Evolutionary conservation across 2,113 vertebrate genomes (phyloP).

Genomic region (Neofelis nebulosa): DNA sequence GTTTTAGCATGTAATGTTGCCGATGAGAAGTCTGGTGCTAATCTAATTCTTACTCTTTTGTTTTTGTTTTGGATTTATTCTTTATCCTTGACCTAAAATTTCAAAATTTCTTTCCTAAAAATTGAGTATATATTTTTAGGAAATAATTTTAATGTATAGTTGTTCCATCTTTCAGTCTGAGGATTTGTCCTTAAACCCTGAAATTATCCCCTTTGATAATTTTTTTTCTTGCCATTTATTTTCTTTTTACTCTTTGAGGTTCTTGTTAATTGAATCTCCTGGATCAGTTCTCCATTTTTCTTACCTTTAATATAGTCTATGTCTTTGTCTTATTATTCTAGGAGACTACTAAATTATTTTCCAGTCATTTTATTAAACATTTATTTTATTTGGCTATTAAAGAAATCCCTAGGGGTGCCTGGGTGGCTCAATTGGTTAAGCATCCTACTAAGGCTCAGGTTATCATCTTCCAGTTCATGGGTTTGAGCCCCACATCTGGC

Average conservation of each 20-base stretch:
- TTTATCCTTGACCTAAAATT: background rate
- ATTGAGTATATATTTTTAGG: background rate
- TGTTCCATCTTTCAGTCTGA: background rate
- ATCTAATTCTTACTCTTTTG: background rate
- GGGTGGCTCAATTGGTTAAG: too few species aligned
- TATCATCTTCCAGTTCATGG: too few species aligned
- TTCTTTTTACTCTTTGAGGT: background rate
- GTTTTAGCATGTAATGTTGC: background rate
- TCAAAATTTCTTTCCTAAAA: background rate
- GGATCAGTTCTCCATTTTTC: background rate
- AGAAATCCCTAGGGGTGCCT: background rate
- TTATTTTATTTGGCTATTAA: background rate
- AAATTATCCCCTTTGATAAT: background rate
- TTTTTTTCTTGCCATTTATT: background rate
- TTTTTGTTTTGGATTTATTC: background rate
- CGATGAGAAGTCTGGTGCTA: background rate
- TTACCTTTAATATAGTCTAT: background rate
- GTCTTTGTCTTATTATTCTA: background rate
- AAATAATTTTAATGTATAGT: constrained; percentile 11
- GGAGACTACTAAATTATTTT: background rate
- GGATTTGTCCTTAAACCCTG: background rate
- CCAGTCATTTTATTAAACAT: background rate
- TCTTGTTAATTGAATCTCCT: background rate
- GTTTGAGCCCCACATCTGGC: too few species aligned
- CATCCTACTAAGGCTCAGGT: too few species aligned